These are phyloP conservation scores for Congeria kusceri DNA, from an alignment of 2,888 invertebrate species.

Conservation along the genomic window DNA sequence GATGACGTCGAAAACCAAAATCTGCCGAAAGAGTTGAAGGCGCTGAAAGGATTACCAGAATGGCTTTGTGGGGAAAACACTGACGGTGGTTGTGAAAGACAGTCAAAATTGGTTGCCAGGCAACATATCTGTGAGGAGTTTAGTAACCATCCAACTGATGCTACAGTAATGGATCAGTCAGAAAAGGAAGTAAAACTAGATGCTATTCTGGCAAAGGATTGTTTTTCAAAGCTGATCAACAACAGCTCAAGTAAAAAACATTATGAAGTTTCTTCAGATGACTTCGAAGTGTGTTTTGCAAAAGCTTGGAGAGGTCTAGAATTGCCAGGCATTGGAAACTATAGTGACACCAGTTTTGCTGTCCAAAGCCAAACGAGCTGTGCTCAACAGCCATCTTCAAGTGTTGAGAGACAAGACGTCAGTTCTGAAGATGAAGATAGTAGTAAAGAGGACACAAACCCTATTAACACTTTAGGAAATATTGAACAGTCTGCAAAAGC, in stretches of 20 bases:
- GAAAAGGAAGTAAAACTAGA: neutral
- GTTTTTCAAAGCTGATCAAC: conserved; percentile 19
- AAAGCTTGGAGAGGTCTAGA: conserved; percentile 9
- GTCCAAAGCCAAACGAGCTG: no score
- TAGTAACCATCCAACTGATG: neutral
- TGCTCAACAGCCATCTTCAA: no score
- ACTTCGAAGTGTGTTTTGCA: conserved; percentile 52
- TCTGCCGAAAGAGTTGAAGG: conserved; percentile 26
- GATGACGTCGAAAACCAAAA: neutral
- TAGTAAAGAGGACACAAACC: no score
- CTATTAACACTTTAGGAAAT: neutral
- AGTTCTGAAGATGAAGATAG: no score
- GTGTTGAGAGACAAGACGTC: no score
- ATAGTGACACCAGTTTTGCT: no score
- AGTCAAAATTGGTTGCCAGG: neutral
- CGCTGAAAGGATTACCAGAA: conserved; percentile 5
- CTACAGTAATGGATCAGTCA: neutral
- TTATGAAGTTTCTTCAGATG: conserved; percentile 46
- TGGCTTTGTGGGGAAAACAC: neutral
- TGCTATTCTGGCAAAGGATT: neutral
- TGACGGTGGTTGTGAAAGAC: neutral
- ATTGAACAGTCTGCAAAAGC: neutral
- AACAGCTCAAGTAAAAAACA: conserved; percentile 1
- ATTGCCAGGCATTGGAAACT: neutral
- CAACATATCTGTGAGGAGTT: neutral